Base-by-base conservation (phyloP, 2,888 invertebrate species). In the Polydrusus pterygomalis region DNA sequence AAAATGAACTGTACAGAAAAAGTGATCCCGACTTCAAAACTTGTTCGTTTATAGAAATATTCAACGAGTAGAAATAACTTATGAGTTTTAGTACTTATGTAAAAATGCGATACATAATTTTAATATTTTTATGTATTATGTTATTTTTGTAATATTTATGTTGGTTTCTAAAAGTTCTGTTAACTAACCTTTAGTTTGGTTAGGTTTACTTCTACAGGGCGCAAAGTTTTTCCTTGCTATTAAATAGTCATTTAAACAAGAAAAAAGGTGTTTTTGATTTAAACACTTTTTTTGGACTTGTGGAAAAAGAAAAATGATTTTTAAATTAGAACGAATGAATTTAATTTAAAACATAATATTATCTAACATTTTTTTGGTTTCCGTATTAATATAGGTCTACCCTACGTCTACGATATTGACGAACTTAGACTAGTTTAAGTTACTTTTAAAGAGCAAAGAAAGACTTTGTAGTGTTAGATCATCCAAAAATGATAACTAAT, bases 21-120 rank as follows among this genome's bases (percentile, higher is more conserved):
- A 40, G 58, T 58, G 58, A 60, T 38, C 38, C 18, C 51, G 65
- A 65, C 38, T 17, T 38, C 40, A 18, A 38, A 54, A 67, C 49
- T 30, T 40, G 67, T 67, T 67, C 38, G 34, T 54, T 34, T 67
- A n/a, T n/a, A 67, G 54, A 40, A 67, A 38, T 13, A 67, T 20
- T 67, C 54, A 67, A 67, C 67, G 67, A 67, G 49, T 67, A 34
- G 67, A 40, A 40, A 51, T 51, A 51, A 51, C 30, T 67, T 67
- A 40, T 67, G 51, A 51, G 51, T 67, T 67, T 5, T 20, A 54
- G 25, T 40, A n/a, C n/a, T n/a, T n/a, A 30, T 54, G 38, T 67
- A 18, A 54, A 54, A 45, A 47, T 51, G 30, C 34, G 49, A 18
- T 30, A 51, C n/a, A 49, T 51, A 34, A 49, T 34, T 65, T 60